Base-by-base conservation (phyloP, 2,888 invertebrate genomes). In the Volucella zonaria region DNA sequence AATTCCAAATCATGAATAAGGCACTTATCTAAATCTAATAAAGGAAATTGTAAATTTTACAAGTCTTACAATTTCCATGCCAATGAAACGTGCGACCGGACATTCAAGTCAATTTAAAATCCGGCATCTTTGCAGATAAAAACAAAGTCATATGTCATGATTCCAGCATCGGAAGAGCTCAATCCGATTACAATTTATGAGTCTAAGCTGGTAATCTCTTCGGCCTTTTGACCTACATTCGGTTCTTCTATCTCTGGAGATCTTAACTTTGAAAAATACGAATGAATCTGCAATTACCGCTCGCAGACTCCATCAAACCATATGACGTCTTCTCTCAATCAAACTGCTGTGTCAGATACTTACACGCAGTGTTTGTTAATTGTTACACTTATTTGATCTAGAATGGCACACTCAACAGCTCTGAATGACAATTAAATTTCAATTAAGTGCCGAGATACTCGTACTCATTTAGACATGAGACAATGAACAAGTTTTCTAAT, bases 221-320 rank as follows among this genome's bases (percentile, higher is more conserved):
- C 38, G 31, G 15, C 11, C 61, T 61, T 64, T 40, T 77, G 47
- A 10, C 68, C 77, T 77, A 70, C 54, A 70, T 77, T 77, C 54
- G 38, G 15, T 38, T 49, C 52, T 40, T 68, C 40, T 61, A 18
- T 52, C 61, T 40, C 31, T 31, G 31, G 6, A 31, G 6, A 31
- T 31, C 31, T 31, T 31, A 31, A 6, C 31, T 31, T 31, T 31
- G 31, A 31, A 31, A 31, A 31, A 31, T 31, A 31, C 31, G 6
- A 31, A 31, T 31, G 6, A 31, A 31, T 31, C 31, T 31, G 31
- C 2, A 31, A 31, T 31, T 31, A 31, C 31, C 6, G 1, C 6
- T 31, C 6, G 18, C 40, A 42, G 8, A 9, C 31, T 1, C 45
- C 14, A 31, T 18, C 10, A 1, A 42, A 38, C 11, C 8, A 38